A percentile compares a stretch with the other conserved stretches of the same genome.
Conservation (phyloP, 2,113 vertebrate species). For the Centropristis striata region DNA sequence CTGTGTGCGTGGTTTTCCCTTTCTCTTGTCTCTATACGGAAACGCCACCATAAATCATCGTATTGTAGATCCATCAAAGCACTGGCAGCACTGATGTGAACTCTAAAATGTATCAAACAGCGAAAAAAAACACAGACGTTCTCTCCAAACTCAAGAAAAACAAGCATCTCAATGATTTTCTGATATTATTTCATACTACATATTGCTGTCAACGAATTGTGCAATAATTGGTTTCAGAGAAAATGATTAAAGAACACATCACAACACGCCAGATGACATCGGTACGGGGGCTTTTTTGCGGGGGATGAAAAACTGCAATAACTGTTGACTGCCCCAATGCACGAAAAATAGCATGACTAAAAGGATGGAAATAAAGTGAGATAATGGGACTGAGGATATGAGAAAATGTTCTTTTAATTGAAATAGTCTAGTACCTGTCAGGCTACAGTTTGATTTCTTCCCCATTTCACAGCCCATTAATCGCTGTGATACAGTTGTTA, state of each 20-base stretch:
- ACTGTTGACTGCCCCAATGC: not conserved
- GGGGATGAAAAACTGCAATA: not conserved
- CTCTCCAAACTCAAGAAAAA: conserved; percentile 20
- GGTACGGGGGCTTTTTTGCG: not conserved
- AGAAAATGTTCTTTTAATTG: not conserved
- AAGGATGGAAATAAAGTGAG: not conserved
- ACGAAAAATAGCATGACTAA: not conserved
- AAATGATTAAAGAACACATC: conserved; percentile 6
- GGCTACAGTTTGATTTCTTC: not conserved
- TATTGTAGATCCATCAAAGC: conserved; percentile 31
- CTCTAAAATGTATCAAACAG: conserved; percentile 11
- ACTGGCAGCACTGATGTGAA: not conserved
- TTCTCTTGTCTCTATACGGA: conserved; percentile 7
- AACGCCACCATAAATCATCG: conserved; percentile 10
- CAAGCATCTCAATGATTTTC: conserved; percentile 3
- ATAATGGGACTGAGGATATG: not conserved
- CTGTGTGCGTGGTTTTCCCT: not conserved
- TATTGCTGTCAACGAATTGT: not conserved
- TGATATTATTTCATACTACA: not conserved
- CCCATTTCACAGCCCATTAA: not conserved
- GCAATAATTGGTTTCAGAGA: conserved; percentile 5
- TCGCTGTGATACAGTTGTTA: not conserved
- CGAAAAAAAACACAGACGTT: not conserved
- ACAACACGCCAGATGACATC: conserved; percentile 6
- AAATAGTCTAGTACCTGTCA: not conserved